Base-by-base conservation (phyloP, 2,888 invertebrate species). In the Drosophila rellima region DNA sequence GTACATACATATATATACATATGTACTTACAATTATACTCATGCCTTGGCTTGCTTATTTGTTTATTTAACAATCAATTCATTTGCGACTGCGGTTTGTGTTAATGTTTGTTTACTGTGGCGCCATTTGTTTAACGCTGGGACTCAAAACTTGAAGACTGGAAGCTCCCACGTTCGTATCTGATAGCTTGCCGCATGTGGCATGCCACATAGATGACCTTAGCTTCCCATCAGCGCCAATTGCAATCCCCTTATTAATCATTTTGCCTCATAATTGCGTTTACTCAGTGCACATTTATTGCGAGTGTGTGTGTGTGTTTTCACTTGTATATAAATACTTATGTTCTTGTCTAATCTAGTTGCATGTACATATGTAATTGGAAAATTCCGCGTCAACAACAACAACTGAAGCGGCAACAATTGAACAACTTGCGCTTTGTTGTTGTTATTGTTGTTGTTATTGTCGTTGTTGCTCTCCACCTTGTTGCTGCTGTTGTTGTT, bases 21-120 rank as follows among this genome's bases (percentile, higher is more conserved):
- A 11, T 5, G 33, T 23, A n/a, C 29, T 11, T n/a, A 11, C 11
- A 18, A 15, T 42, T 4, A 6, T 31, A 42, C 42, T 47, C 15
- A 42, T 23, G 35, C 20, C 15, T 72, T 2, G 7, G 15, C 6
- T 45, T 42, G 37, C 33, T 55, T 47, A 45, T 66, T 54, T 76
- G 61, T 67, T 76, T 76, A 37, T 11, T 74, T 33, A 44, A 35
- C 17, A 29, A 15, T 61, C 51, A 48, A 56, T 70, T 70, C 35
- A 62, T 55, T 70, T 56, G 59, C 26, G 55, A 60, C 37, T 56
- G 76, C n/a, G 45, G 66, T 66, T 48, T 47, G 54, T 55, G 42
- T 55, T 37, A 71, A 48, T 76, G 74, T 61, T 74, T 71, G 47
- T 47, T 67, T 67, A 72, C 77, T 45, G 61, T 71, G 72, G 74